Conservation (phyloP, 1,140 invertebrate genomes). For the Ladona fulva region DNA sequence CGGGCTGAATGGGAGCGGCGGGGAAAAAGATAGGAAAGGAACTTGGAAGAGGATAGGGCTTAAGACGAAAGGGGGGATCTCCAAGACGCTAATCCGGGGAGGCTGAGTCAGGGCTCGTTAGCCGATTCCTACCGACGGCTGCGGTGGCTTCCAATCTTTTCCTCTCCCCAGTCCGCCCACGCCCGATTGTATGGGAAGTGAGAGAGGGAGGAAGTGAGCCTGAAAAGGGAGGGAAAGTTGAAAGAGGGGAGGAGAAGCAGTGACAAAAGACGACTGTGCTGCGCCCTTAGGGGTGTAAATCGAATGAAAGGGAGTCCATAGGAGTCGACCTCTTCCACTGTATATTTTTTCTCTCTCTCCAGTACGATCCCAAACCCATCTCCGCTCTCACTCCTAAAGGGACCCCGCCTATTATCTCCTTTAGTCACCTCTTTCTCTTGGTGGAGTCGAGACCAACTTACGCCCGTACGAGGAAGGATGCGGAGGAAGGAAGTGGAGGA, state of each 20-base stretch:
- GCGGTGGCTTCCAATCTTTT: neutral
- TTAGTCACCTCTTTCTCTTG: neutral
- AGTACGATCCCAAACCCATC: neutral
- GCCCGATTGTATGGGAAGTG: neutral
- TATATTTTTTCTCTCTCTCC: neutral
- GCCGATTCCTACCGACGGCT: neutral
- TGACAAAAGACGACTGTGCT: neutral
- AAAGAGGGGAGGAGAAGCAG: neutral
- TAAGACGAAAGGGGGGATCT: neutral
- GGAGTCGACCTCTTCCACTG: neutral
- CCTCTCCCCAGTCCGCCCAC: neutral
- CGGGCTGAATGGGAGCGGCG: too few species aligned
- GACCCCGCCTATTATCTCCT: neutral
- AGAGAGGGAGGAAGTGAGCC: neutral
- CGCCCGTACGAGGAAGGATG: neutral
- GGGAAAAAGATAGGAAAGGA: too few species aligned
- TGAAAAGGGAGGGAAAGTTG: neutral
- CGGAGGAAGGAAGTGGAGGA: neutral
- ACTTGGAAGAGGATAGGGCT: too few species aligned
- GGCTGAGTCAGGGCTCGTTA: neutral
- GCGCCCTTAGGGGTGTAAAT: neutral
- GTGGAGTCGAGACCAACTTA: neutral
- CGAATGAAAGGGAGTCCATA: neutral
- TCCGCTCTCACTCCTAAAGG: neutral
- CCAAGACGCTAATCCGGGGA: neutral